These are phyloP conservation scores for Eupithecia tripunctaria DNA, from an alignment of 2,888 invertebrate species.

Conservation along the genomic window DNA sequence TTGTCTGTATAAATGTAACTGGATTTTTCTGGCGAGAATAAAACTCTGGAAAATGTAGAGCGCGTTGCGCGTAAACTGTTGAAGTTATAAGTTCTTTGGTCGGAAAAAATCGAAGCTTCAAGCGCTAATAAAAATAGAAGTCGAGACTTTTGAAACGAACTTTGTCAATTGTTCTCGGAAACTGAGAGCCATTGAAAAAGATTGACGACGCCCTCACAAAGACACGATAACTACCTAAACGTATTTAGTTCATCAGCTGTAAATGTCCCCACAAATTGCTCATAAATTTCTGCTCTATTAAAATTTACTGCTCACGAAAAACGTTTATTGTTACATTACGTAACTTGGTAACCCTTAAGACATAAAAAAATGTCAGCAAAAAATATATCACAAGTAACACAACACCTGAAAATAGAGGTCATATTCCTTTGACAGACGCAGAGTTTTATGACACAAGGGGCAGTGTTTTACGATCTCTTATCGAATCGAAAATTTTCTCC, in stretches of 20 bases:
- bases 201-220: conserved; percentile 61
- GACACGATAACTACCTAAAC: conserved; percentile 60
- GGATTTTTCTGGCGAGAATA: conserved; percentile 26
- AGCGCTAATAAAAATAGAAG: conserved; percentile 15
- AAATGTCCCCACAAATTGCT: conserved; percentile 78
- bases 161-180: conserved; percentile 33
- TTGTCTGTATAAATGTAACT: conserved; percentile 36
- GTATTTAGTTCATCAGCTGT: conserved; percentile 76
- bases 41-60: conserved; percentile 25
- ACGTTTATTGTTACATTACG: conserved; percentile 77
- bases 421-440: conserved; percentile 65
- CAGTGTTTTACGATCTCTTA: conserved; percentile 79
- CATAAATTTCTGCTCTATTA: conserved; percentile 80
- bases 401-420: conserved; percentile 62
- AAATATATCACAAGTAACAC: conserved; percentile 62
- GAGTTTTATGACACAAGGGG: conserved; percentile 74
- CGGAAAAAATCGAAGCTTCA: conserved; percentile 21
- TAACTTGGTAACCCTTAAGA: conserved; percentile 77
- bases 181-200: conserved; percentile 46
- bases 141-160: conserved; percentile 30
- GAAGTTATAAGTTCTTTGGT: conserved; percentile 8
- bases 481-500: conserved; percentile 74
- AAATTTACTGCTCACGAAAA: conserved; percentile 76
- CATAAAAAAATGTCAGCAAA: conserved; percentile 77
- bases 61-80: conserved; percentile 12